phyloP scores from a whole-genome alignment of 1,140 invertebrate species.

The Pogonomyrmex barbatus region DNA sequence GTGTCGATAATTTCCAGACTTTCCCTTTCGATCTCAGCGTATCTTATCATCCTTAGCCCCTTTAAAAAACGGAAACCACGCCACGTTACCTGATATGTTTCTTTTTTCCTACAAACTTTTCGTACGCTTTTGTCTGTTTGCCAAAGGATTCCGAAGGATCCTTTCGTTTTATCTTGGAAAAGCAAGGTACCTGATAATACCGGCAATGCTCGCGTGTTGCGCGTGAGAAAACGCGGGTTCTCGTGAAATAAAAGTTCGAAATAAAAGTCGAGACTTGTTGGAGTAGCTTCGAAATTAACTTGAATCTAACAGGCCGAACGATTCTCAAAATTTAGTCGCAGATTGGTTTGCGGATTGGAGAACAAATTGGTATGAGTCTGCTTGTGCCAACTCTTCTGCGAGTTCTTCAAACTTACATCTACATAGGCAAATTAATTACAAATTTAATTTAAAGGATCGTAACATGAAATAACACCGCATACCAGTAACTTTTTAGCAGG shows the following conservation, averaged over 20 bases:
- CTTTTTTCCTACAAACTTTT: conserved; percentile 11
- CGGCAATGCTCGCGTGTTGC: conserved; percentile 46
- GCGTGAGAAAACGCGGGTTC: conserved; percentile 59
- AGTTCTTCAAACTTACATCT: conserved; percentile 49
- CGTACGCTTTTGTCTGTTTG: conserved; percentile 26
- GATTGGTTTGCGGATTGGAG: not conserved
- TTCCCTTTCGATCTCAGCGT: not conserved
- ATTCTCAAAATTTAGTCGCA: conserved; percentile 59
- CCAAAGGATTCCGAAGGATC: conserved; percentile 18
- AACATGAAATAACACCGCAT: conserved; percentile 37
- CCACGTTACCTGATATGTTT: conserved; percentile 19
- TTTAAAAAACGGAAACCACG: conserved; percentile 18
- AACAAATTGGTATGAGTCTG: not conserved
- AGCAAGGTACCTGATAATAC: conserved; percentile 41
- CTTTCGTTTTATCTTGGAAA: conserved; percentile 51
- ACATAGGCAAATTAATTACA: conserved; percentile 56
- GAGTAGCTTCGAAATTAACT: conserved; percentile 41
- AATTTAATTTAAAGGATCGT: conserved; percentile 61
- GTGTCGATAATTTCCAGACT: conserved; percentile 65
- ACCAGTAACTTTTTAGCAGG: conserved; percentile 15
- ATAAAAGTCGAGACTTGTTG: conserved; percentile 56
- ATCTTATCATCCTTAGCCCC: conserved; percentile 60
- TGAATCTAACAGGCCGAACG: conserved; percentile 52
- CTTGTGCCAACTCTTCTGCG: conserved; percentile 35
- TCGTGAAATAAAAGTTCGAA: conserved; percentile 55